Evolutionary conservation across 1,140 invertebrate genomes (phyloP).

Genomic region (Brachionus rotundiformis): DNA sequence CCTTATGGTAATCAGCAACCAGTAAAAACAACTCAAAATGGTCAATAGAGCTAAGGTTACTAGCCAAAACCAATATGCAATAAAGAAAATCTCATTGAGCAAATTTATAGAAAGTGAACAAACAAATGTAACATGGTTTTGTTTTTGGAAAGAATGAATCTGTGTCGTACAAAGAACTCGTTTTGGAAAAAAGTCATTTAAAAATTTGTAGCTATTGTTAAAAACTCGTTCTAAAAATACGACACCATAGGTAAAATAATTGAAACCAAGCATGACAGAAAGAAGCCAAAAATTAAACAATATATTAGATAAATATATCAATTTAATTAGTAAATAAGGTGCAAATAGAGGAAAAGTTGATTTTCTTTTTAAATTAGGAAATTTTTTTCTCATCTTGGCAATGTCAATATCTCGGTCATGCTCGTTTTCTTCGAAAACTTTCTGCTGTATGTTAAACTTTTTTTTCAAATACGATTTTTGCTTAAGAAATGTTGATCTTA

Average conservation of each 20-base stretch:
- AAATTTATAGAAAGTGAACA: constrained; percentile 68
- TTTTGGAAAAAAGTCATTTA: constrained; percentile 43
- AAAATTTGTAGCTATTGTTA: neutral
- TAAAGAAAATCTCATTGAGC: constrained; percentile 68
- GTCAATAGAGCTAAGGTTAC: neutral
- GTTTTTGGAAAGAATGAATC: constrained; percentile 5
- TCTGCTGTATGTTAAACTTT: constrained; percentile 4
- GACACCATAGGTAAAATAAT: constrained; percentile 16
- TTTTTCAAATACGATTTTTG: constrained; percentile 15
- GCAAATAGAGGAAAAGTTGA: constrained; percentile 11
- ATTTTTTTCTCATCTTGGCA: neutral
- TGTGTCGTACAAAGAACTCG: neutral
- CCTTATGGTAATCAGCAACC: neutral
- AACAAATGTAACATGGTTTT: constrained; percentile 64
- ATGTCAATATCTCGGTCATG: neutral
- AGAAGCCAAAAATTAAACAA: constrained; percentile 56
- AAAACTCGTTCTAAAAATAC: neutral
- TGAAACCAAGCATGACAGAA: constrained; percentile 66
- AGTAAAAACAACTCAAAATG: constrained; percentile 11
- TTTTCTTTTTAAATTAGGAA: constrained; percentile 33
- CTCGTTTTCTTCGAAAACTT: neutral
- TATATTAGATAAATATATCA: constrained; percentile 8
- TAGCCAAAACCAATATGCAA: constrained; percentile 68
- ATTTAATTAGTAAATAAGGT: constrained; percentile 40
- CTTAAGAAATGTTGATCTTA: constrained; percentile 14